Evolutionary conservation across 2,113 vertebrate species (phyloP), one percentile per base, ranked within the genome.

Genomic region (Rallus limicola): DNA sequence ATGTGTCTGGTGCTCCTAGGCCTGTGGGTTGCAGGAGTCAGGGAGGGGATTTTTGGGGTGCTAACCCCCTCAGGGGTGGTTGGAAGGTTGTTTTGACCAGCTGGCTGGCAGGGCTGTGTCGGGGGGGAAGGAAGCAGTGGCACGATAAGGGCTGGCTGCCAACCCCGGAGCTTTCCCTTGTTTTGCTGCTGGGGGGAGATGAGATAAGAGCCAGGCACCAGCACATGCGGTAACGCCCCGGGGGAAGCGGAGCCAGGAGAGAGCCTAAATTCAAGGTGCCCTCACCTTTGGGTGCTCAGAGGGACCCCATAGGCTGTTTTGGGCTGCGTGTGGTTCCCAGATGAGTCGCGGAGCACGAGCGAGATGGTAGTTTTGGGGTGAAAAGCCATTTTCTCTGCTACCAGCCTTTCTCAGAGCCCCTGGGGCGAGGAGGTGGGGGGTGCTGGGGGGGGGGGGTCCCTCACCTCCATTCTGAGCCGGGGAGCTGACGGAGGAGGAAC

Each of bases 1-100:
- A 14, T 36, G 31, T 8, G 42, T 55, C 36, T 1, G 7, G n/a
- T 2, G 25, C 58, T 0, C 0, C 58, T 77, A 0, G 0, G 36
- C 23, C 52, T 58, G 3, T 33, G 8, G 1, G 33, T 58, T 40
- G 10, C 2, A 2, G 56, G 26, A 33, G 3, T 52, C 18, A 3
- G 26, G 38, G 20, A 48, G 50, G 65, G 48, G 60, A 60, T 6
- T 42, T 86, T 91, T 28, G 77, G 69, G 78, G 72, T 9, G 84
- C 85, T n/a, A 21, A 5, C 21, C 64, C 36, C 60, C 38, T 71
- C 8, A 2, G 53, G 1, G 12, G 31, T 2, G 3, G 36, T 31
- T 1, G 2, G 10, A 31, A 18, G 18, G 58, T 74, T 88, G 91
- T 88, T 93, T 90, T 71, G 8, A 36, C 70, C 0, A 12, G 13